Evolutionary conservation across 1,140 invertebrate genomes (phyloP), one percentile per base, ranked within the genome.

Genomic region (Hestina assimilis): DNA sequence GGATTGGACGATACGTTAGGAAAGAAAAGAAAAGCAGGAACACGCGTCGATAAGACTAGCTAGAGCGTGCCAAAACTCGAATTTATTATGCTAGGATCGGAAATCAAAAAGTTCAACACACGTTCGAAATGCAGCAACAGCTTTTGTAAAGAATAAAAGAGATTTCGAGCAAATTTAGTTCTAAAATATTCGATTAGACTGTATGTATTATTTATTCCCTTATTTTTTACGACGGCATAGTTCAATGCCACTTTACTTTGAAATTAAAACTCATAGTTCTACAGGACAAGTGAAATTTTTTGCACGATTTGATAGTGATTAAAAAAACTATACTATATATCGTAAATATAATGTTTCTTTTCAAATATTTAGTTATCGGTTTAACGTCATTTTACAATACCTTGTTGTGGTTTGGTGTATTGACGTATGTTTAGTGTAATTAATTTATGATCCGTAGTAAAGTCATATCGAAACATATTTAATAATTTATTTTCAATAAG

Each of bases 1-100:
- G 62, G 46, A 64, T 64, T 64, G 51, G 56, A 56, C 62, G 62
- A 59, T 64, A 59, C 56, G 56, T 64, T 64, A 59, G 51, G 55
- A 52, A 55, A 42, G 61, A 59, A 52, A 55, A 42, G 61, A 59
- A 54, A 54, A 41, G 62, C 56, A 56, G 46, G 59, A 64, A 59
- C 61, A 63, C 43, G 50, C 50, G 51, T 58, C 61, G 55, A 64
- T 64, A 64, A 63, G 61, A 45, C 61, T 11, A 31, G 61, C 55
- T 38, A 51, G 55, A 59, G 61, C 51, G 61, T 64, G 61, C 61
- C 61, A 64, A 64, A 64, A 64, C 51, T 59, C 40, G 61, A 58
- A 64, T 64, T 64, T 64, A 64, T 64, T 63, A 64, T 55, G 55
- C 50, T 54, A 23, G 41, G 53, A 54, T 64, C 51, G 55, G 56